Evolutionary conservation across 2,888 invertebrate genomes (phyloP).

Genomic region (Cantharis nigra): DNA sequence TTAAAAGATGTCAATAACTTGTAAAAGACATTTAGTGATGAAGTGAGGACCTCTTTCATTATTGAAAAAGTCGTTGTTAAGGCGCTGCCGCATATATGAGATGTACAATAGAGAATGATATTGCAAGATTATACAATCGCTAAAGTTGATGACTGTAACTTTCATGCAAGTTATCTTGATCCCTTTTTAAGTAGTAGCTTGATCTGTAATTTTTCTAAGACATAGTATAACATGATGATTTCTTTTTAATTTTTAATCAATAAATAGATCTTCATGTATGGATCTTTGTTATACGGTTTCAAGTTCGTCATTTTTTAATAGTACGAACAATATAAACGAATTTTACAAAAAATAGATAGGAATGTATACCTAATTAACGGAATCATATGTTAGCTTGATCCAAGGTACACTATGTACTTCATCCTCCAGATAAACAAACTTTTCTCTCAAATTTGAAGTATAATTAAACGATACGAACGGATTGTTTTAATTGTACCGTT

Average conservation of each 20-base stretch:
- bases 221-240: not conserved
- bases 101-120: slow-evolving; percentile 30
- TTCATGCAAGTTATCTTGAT: slow-evolving; percentile 25
- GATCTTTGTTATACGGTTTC: not conserved
- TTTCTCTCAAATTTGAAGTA: not conserved
- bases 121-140: slow-evolving; percentile 27
- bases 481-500: too few relatives aligned
- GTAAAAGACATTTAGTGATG: slow-evolving; percentile 23
- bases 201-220: not conserved
- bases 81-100: slow-evolving; percentile 12
- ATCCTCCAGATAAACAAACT: not conserved
- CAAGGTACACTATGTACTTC: too few relatives aligned
- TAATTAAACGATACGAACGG: too few relatives aligned
- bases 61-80: slow-evolving; percentile 19
- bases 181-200: slow-evolving; percentile 18
- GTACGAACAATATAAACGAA: not conserved
- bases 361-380: not conserved
- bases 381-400: not conserved
- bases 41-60: slow-evolving; percentile 23
- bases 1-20: slow-evolving; percentile 24
- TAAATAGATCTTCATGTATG: not conserved
- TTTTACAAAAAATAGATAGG: not conserved
- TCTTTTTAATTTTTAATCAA: not conserved
- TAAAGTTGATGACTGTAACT: slow-evolving; percentile 27
- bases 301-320: not conserved